These are phyloP conservation scores for Chrysodeixis includens DNA, from an alignment of 2,888 invertebrate species.

Conservation along the genomic window DNA sequence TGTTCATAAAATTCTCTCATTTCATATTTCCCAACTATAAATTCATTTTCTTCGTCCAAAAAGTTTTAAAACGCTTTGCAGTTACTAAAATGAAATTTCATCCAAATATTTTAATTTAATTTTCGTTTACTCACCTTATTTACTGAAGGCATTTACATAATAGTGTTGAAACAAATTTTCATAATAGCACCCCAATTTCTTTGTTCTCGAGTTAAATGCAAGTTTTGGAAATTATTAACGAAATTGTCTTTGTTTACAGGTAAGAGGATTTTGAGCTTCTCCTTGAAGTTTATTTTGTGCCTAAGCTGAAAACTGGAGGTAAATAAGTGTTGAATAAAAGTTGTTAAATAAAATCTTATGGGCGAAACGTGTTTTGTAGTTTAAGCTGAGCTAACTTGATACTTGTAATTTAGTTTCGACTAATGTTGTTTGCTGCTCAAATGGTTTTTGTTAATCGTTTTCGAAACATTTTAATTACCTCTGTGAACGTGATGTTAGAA, in stretches of 20 bases:
- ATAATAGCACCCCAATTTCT: conserved; percentile 24
- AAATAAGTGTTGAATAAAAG: not conserved
- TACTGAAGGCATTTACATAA: conserved; percentile 26
- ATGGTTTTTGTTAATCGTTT: not conserved
- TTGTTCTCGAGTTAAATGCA: conserved; percentile 37
- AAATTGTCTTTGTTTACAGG: conserved; percentile 54
- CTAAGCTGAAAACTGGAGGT: conserved; percentile 27
- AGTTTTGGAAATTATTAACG: conserved; percentile 52
- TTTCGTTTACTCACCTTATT: conserved; percentile 22
- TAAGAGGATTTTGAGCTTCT: conserved; percentile 46
- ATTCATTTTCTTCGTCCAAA: not conserved
- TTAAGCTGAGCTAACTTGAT: not conserved
- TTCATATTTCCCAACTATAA: not conserved
- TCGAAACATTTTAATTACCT: not conserved
- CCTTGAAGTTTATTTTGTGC: conserved; percentile 40
- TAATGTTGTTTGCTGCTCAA: not conserved
- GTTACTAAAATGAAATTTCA: not conserved
- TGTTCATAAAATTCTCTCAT: not conserved
- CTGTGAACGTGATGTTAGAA: too few species aligned
- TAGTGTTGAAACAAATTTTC: conserved; percentile 38
- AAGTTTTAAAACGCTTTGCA: conserved; percentile 1
- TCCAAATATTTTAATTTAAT: conserved; percentile 8
- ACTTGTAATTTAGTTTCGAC: not conserved
- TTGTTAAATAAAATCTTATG: not conserved
- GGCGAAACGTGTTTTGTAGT: conserved; percentile 1